Evolutionary conservation across 2,797 vertebrate species (phyloP), one percentile per base, ranked within the genome.

Genomic region (Enteromius afrohamiltoni): DNA sequence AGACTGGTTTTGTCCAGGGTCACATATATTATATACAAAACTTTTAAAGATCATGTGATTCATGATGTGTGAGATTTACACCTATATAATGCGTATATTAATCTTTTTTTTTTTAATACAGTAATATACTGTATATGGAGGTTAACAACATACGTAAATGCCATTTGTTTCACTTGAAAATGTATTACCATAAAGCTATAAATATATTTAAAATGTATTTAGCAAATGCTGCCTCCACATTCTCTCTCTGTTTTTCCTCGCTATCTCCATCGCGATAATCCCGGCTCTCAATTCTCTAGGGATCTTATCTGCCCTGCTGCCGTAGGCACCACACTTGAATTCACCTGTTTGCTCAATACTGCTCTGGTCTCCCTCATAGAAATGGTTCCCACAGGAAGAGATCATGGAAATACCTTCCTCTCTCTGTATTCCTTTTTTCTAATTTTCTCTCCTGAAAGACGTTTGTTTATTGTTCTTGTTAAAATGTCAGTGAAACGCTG

Each of bases 271-370:
- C 58, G 51, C 3, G 17, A 82, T 76, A 42, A 68, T 75, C n/a
- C 47, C 3, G 6, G 17, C 21, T 75, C 60, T 17, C 60, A 40
- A 55, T 68, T 76, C 73, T 34, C 81, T 3, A 68, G 47, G 23
- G 73, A 83, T 83, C 62, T 29, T 29, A 42, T 76, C 23, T 67
- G 31, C 68, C 47, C 73, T 55, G 14, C 6, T 37, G 80, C 68
- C 14, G 29, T 16, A 74, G 69, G 69, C 68, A 1, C 40, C 55
- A 65, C 26, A 49, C 55, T 37, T 34, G 10, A 64, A 82, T 37
- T 82, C 69, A 74, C 26, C 79, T 14, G 55, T 51, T 74, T 76
- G 47, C 73, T 42, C 70, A 75, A 75, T 81, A 73, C 45, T 65
- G 70, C 58, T 65, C 45, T 40, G 45, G 60, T 53, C 47, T 65